A percentile compares a stretch with the other conserved stretches of the same genome.
These are phyloP conservation scores for Sinotaia quadrata DNA, from an alignment of 2,888 invertebrate genomes.

Conservation along the genomic window DNA sequence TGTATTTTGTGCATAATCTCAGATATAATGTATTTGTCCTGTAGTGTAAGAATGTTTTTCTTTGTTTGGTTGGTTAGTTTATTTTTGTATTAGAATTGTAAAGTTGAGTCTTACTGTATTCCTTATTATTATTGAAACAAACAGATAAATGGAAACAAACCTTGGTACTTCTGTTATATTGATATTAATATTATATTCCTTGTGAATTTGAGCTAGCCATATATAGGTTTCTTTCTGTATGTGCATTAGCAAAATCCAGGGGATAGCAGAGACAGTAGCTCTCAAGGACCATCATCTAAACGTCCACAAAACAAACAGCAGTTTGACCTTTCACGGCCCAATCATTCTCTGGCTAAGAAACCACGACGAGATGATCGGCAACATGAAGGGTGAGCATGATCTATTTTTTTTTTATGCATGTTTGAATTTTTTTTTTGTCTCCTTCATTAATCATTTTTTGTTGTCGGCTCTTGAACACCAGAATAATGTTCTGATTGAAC, in stretches of 20 bases:
- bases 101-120: no score
- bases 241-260: conserved; percentile 11
- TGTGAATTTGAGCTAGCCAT: not conserved
- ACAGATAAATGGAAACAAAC: no score
- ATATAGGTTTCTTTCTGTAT: not conserved
- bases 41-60: no score
- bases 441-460: not conserved
- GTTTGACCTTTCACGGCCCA: conserved; percentile 13
- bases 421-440: not conserved
- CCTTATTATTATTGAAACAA: no score
- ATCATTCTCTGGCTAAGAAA: conserved; percentile 23
- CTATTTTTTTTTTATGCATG: not conserved
- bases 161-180: no score
- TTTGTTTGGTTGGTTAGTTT: no score
- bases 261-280: conserved; percentile 16
- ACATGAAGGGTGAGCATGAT: conserved; percentile 24
- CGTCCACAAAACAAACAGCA: conserved; percentile 1
- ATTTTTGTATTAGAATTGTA: no score
- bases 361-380: conserved; percentile 17
- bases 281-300: conserved; percentile 12
- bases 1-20: no score
- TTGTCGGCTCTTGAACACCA: conserved; percentile 8
- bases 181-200: no score
- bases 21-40: no score
- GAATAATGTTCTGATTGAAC: conserved; percentile 22